phyloP scores from a whole-genome alignment of 1,140 invertebrate species.

The Watersipora subatra region DNA sequence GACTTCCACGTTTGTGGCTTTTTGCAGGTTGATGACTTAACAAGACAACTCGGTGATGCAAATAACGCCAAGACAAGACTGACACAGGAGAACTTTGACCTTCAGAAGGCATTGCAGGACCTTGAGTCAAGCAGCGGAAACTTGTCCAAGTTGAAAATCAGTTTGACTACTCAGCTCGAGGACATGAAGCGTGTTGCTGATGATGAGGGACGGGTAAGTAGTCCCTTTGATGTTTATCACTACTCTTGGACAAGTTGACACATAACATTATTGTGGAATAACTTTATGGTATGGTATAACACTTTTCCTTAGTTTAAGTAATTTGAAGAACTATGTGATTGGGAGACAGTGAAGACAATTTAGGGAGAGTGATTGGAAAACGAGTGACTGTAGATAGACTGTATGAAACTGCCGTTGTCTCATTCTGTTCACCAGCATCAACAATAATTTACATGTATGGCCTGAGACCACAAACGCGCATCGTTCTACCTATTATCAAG shows the following conservation, averaged over 20 bases:
- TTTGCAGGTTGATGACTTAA: constrained; percentile 31
- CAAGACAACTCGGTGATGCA: constrained; percentile 32
- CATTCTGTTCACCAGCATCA: no score
- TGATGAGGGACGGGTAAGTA: constrained; percentile 34
- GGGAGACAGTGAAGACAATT: not conserved
- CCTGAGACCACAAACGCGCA: no score
- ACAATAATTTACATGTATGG: no score
- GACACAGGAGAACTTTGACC: constrained; percentile 40
- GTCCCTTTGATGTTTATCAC: not conserved
- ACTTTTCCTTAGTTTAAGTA: no score
- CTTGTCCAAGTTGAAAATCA: constrained; percentile 31
- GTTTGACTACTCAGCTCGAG: constrained; percentile 28
- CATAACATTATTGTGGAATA: no score
- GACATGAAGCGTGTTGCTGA: constrained; percentile 35
- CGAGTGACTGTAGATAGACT: no score
- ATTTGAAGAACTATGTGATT: not conserved
- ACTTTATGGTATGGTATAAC: no score
- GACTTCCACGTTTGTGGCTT: no score
- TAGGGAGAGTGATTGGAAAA: no score
- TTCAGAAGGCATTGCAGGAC: constrained; percentile 37
- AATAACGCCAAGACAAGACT: constrained; percentile 28
- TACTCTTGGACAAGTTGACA: not conserved
- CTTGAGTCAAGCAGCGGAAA: constrained; percentile 33
- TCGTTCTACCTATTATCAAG: no score
- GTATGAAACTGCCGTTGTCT: no score